Conservation (phyloP, 2,113 vertebrate species). For the Xenotilapia caudafasciata region DNA sequence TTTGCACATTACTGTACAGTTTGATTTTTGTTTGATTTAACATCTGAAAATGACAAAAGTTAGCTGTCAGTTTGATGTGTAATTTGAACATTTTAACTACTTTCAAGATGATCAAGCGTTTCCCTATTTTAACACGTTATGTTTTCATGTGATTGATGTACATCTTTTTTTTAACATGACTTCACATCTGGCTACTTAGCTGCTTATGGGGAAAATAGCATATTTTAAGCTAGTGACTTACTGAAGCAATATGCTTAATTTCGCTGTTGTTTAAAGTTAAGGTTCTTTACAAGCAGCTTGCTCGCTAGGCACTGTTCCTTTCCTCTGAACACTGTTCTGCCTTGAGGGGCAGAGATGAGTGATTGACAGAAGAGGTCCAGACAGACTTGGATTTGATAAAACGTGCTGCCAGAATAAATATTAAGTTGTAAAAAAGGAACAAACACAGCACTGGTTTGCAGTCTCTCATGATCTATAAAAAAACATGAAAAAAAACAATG, state of each 20-base stretch:
- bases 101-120: background rate
- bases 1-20: background rate
- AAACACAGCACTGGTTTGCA: background rate
- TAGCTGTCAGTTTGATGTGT: background rate
- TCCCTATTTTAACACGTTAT: accelerated
- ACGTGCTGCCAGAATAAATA: background rate
- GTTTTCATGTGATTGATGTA: background rate
- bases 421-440: background rate
- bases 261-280: background rate
- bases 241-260: background rate
- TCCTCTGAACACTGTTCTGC: background rate
- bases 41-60: background rate
- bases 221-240: background rate
- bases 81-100: background rate
- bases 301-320: background rate
- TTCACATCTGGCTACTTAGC: background rate
- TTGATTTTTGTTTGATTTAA: background rate
- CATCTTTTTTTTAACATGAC: background rate
- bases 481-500: background rate
- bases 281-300: background rate
- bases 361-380: background rate
- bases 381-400: background rate
- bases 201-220: background rate
- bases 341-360: background rate
- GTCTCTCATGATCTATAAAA: background rate